phyloP scores from a whole-genome alignment of 2,113 vertebrate genomes.

The Phoenicopterus ruber region DNA sequence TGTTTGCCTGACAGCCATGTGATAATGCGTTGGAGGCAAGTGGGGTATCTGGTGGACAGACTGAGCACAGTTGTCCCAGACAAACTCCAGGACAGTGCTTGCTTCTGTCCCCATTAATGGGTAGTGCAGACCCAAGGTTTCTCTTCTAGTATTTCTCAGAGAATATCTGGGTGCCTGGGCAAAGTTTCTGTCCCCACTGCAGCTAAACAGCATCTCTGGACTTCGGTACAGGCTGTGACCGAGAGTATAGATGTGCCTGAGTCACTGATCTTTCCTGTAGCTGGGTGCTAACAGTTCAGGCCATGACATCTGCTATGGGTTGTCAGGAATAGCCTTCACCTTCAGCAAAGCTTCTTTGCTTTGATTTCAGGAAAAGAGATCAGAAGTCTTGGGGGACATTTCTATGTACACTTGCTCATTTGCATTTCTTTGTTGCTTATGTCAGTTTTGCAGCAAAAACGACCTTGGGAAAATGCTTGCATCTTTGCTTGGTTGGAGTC shows the following conservation, averaged over 20 bases:
- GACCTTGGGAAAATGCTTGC: neutral
- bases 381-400: neutral
- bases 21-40: neutral
- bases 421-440: neutral
- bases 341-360: neutral
- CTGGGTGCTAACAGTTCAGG: neutral
- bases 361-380: neutral
- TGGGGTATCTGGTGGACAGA: neutral
- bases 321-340: neutral
- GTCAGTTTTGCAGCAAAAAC: neutral
- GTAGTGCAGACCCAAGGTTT: neutral
- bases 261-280: neutral
- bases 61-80: neutral
- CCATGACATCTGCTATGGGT: neutral
- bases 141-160: neutral
- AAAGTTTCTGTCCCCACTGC: neutral
- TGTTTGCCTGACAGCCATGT: neutral
- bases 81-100: neutral
- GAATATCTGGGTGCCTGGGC: neutral
- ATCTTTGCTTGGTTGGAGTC: neutral
- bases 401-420: neutral
- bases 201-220: neutral
- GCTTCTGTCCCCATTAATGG: neutral
- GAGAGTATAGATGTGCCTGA: fast-evolving
- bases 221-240: neutral